Evolutionary conservation across 2,888 invertebrate genomes (phyloP), one percentile per base, ranked within the genome.

Genomic region (Rotaria macrura): DNA sequence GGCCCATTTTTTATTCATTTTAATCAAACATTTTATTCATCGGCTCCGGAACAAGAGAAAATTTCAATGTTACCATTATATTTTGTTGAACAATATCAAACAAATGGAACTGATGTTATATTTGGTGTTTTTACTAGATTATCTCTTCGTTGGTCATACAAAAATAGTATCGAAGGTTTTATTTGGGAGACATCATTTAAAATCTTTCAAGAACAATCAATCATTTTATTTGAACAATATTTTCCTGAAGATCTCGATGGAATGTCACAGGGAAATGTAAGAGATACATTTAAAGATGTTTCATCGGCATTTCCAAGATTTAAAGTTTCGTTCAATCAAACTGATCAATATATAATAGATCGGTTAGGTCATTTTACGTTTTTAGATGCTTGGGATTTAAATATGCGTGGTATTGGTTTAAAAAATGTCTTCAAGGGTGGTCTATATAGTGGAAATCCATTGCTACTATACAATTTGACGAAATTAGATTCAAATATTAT

Each of bases 191-290:
- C 79, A 43, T 79, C 79, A 40, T 79, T 79, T 43, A 79, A 79
- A 79, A 79, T 79, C 3, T 79, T 79, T 79, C 79, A 43, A 23
- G 79, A 79, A 40, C 43, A 79, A n/a, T 25, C 79, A 25, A 79
- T 79, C 4, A 79, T 79, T 79, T n/a, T 79, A 43, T 79, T 79
- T 79, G 79, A 79, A 43, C 79, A 79, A 79, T 79, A 79, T 79
- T 79, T 79, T 40, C 79, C 79, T 79, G 1, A 43, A 14, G 79
- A 79, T 79, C 79, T 79, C 12, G 9, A n/a, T 43, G 79, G 79
- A 40, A 43, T 79, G 79, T 40, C 40, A 23, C 25, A 43, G 43
- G 79, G 79, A 23, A 79, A 79, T 43, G n/a, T 2, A 12, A 2
- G 43, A 25, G 43, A 79, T 79, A 79, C 79, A 40, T 79, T 79